phyloP scores from a whole-genome alignment of 2,888 invertebrate genomes.

The Girardia tigrina region DNA sequence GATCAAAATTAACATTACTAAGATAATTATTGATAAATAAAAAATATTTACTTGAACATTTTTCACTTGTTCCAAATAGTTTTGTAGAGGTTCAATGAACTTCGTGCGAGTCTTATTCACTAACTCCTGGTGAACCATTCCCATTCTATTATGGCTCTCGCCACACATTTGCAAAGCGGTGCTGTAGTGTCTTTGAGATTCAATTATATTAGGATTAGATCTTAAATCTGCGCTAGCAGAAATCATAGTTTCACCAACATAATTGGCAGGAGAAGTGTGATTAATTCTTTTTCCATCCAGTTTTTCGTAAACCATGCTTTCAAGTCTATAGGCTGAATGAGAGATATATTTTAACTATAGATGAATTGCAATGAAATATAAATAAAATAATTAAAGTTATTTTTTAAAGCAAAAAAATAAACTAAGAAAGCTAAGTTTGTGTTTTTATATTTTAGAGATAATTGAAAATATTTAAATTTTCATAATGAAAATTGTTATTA shows the following conservation, averaged over 20 bases:
- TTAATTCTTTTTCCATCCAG: neutral
- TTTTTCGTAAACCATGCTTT: neutral
- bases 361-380: too few relatives aligned
- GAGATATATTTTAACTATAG: too few relatives aligned
- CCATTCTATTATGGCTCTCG: neutral
- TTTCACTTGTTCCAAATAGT: neutral
- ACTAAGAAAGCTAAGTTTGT: too few relatives aligned
- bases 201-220: neutral
- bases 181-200: neutral
- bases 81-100: neutral
- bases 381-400: too few relatives aligned
- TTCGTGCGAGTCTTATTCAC: neutral
- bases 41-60: neutral
- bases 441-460: too few relatives aligned
- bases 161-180: neutral
- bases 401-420: too few relatives aligned
- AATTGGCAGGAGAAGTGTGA: neutral
- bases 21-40: too few relatives aligned
- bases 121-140: neutral
- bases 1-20: too few relatives aligned
- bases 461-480: too few relatives aligned
- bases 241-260: neutral
- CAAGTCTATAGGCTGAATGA: neutral
- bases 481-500: too few relatives aligned
- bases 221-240: neutral